phyloP scores from a whole-genome alignment of 1,140 invertebrate genomes.

The Tetragnatha versicolor region DNA sequence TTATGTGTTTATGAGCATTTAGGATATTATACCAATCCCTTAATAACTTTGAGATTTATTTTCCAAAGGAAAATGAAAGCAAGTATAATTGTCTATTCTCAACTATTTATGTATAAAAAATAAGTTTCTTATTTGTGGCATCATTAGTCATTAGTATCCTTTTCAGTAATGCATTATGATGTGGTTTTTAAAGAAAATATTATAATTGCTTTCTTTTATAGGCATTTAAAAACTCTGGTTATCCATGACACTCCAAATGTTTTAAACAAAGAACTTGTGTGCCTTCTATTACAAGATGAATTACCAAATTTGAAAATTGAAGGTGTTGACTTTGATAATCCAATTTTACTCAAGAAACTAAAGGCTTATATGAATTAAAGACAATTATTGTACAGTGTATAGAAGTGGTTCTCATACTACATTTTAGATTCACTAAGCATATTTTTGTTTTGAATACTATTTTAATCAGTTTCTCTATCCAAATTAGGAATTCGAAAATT shows the following conservation, averaged over 20 bases:
- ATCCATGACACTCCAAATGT: slow-evolving; percentile 32
- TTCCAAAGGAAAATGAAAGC: too few relatives aligned
- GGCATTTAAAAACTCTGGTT: slow-evolving; percentile 35
- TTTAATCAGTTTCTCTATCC: too few relatives aligned
- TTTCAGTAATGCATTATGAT: neutral
- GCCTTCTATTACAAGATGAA: slow-evolving; percentile 37
- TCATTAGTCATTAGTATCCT: neutral
- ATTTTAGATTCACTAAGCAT: too few relatives aligned
- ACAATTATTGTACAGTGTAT: too few relatives aligned
- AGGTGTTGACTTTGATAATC: slow-evolving; percentile 42
- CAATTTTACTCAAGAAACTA: slow-evolving; percentile 20
- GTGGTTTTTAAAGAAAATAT: neutral
- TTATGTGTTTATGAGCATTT: too few relatives aligned
- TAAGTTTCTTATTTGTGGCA: neutral
- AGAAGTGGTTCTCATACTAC: too few relatives aligned
- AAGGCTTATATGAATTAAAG: slow-evolving; percentile 25
- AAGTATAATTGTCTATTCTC: too few relatives aligned
- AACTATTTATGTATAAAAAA: neutral
- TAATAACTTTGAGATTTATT: too few relatives aligned
- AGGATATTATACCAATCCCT: too few relatives aligned
- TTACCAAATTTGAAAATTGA: slow-evolving; percentile 21
- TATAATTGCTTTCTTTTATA: neutral
- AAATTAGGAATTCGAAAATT: too few relatives aligned
- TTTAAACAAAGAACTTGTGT: slow-evolving; percentile 35
- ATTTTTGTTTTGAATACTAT: too few relatives aligned